These are phyloP conservation scores for Dromas ardeola DNA, from an alignment of 2,113 vertebrate species.

Conservation along the genomic window DNA sequence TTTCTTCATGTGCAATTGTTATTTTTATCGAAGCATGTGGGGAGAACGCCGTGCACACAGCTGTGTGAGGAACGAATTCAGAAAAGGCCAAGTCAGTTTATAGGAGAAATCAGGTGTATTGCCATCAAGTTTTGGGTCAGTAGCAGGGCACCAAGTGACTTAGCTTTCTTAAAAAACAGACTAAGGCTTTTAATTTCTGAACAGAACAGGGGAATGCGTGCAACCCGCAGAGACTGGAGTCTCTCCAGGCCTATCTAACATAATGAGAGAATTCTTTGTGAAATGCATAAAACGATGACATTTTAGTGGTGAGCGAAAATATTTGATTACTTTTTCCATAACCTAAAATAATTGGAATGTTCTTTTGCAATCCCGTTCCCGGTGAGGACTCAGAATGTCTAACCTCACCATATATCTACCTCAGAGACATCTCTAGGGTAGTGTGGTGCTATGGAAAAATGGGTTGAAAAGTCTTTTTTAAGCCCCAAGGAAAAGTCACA, in stretches of 20 bases:
- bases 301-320: slow-evolving; percentile 44
- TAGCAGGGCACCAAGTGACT: not conserved
- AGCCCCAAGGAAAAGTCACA: not conserved
- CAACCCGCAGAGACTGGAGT: slow-evolving; percentile 54
- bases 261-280: slow-evolving; percentile 55
- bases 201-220: not conserved
- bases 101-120: slow-evolving; percentile 49
- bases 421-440: not conserved
- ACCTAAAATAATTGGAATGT: slow-evolving; percentile 39
- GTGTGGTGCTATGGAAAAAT: not conserved
- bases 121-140: slow-evolving; percentile 42
- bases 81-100: not conserved
- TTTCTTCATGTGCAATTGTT: not conserved
- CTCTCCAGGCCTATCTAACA: slow-evolving; percentile 47
- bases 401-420: not conserved
- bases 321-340: slow-evolving; percentile 39
- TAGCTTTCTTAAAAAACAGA: not conserved
- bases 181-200: slow-evolving; percentile 14
- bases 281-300: slow-evolving; percentile 45
- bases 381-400: not conserved
- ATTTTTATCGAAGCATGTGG: not conserved
- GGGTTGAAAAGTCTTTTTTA: not conserved
- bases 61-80: not conserved
- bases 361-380: not conserved
- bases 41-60: not conserved